Conservation (phyloP, 92 coral and sea anemone species). For the Paragorgia papillata region DNA sequence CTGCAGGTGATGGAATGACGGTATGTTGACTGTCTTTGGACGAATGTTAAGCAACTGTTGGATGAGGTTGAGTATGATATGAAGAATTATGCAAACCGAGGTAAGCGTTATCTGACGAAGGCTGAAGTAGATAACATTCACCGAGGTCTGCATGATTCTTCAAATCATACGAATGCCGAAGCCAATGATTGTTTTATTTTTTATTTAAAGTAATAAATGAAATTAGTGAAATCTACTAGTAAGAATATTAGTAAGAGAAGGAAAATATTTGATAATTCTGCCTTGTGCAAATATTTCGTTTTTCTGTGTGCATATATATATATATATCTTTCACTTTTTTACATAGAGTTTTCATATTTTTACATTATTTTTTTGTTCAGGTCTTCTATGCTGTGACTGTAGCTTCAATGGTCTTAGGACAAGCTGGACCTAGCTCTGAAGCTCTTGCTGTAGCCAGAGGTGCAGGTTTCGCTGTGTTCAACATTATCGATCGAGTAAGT, state of each 20-base stretch:
- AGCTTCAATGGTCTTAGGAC: constrained; percentile 8
- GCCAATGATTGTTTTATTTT: no score
- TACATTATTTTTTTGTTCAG: background rate
- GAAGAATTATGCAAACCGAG: no score
- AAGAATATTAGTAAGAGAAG: no score
- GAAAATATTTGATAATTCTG: no score
- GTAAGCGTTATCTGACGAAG: no score
- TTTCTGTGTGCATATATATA: no score
- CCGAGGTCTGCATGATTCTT: no score
- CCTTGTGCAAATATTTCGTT: no score
- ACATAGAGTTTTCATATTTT: background rate
- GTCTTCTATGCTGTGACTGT: constrained; percentile 10
- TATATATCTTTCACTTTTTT: background rate
- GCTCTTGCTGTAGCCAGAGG: constrained; percentile 15
- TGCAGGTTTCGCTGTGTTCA: constrained; percentile 1
- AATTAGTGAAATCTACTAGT: background rate
- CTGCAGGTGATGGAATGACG: constrained; percentile 20
- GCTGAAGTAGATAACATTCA: no score
- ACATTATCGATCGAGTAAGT: constrained; percentile 31
- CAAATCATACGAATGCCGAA: no score
- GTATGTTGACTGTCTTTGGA: background rate
- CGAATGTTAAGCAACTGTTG: no score
- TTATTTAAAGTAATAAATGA: background rate
- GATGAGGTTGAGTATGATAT: no score
- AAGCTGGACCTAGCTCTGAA: constrained; percentile 24